Evolutionary conservation across 23 tunicate species (phyloP).

Genomic region (Halocynthia roretzi): DNA sequence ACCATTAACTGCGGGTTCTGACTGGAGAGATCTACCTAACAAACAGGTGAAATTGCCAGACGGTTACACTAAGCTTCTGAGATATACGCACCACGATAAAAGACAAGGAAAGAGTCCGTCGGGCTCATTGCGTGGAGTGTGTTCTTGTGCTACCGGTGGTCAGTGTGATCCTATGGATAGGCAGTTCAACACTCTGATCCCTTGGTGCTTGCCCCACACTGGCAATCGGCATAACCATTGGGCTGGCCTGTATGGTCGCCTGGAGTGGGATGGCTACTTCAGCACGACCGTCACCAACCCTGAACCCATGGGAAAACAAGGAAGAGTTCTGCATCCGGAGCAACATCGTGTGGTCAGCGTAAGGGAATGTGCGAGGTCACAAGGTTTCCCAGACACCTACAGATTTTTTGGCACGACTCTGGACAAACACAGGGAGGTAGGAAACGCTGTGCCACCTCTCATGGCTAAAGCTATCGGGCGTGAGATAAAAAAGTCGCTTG

Average conservation of each 20-base stretch:
- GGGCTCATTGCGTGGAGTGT: conserved; percentile 80
- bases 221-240: conserved; percentile 87
- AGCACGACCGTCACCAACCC: conserved; percentile 87
- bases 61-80: conserved; percentile 47
- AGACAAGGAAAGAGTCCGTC: conserved; percentile 67
- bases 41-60: conserved; percentile 54
- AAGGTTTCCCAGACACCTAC: conserved; percentile 92
- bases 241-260: conserved; percentile 86
- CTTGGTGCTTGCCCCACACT: conserved; percentile 88
- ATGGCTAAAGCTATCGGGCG: conserved; percentile 89
- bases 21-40: conserved; percentile 94
- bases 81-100: conserved; percentile 70
- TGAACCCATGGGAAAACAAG: conserved; percentile 96
- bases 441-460: conserved; percentile 95
- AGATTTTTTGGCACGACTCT: conserved; percentile 64
- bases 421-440: conserved; percentile 77
- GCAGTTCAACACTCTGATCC: conserved; percentile 73
- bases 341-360: conserved; percentile 80
- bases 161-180: conserved; percentile 77
- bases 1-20: conserved; percentile 72
- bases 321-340: conserved; percentile 83
- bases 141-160: conserved; percentile 52
- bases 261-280: conserved; percentile 85
- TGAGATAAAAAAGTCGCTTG: conserved; percentile 68
- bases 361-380: conserved; percentile 90